Evolutionary conservation across 2,113 vertebrate genomes (phyloP), one percentile per base, ranked within the genome.

Genomic region (Acrocephalus kingi): DNA sequence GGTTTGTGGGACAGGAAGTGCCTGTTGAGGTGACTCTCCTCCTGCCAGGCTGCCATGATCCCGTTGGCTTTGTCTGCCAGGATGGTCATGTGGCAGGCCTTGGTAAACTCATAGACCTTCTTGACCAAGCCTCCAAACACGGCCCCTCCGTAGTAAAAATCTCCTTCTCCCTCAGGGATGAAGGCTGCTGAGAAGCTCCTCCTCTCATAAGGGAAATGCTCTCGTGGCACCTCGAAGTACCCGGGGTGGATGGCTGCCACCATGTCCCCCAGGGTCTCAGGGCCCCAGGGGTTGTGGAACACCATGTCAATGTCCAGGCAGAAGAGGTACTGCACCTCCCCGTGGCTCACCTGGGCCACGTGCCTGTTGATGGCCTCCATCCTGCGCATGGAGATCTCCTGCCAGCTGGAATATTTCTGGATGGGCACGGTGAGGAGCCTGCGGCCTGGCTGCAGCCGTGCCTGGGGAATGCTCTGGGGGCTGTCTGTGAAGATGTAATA

Each of bases 1-100:
- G 98, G 98, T 76, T 98, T 98, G 82, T 98, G 95, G 14, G 93
- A 93, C 66, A 98, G 88, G 82, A 98, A 97, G 81, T 90, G 97
- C 62, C 96, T 97, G 86, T 98, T 98, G 68, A 98, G 97, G 89
- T 98, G 98, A 31, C 98, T 98, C 92, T 98, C 98, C 78, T 98
- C 98, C 89, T 98, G 98, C 98, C 98, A 98, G 72, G 90, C 96
- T 2, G 98, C 98, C 96, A 98, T 90, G 33, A 98, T 91, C 72
- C 93, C 94, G 0, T 96, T 97, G 81, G 93, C 96, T 68, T 98
- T 98, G 56, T 99, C 98, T 0, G 75, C 87, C 93, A 98, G 94
- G 35, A 98, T 97, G 80, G 93, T 90, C 89, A 63, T 66, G 78
- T 97, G 95, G 91, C 98, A 98, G 64, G 69, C 89, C 63, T 43